A percentile compares a stretch with the other conserved stretches of the same genome.
Evolutionary conservation across 2,113 vertebrate species (phyloP).

Genomic region (Mesembrinibis cayennensis): DNA sequence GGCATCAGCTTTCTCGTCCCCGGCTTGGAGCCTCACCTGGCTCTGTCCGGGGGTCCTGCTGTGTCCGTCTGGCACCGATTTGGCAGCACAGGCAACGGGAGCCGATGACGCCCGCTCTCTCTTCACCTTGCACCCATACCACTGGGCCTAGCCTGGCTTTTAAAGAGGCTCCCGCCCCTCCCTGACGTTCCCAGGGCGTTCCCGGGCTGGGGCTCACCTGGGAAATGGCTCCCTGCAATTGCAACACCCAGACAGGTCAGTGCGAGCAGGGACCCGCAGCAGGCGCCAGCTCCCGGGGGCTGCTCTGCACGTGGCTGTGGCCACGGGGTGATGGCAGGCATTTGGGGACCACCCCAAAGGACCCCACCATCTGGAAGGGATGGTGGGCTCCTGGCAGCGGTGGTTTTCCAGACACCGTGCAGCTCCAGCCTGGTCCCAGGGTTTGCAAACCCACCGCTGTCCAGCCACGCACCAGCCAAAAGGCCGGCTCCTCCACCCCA

Average conservation of each 20-base stretch:
- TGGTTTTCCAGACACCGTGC: accelerated
- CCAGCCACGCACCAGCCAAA: accelerated
- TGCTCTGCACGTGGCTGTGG: accelerated
- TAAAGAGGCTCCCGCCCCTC: constrained; percentile 48
- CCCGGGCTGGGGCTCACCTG: neutral
- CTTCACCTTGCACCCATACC: neutral
- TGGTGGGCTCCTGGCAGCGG: accelerated
- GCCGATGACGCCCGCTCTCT: neutral
- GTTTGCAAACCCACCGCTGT: accelerated
- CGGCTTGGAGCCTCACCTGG: neutral
- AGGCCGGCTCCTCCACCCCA: accelerated
- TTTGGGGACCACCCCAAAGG: neutral
- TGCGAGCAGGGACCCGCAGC: neutral
- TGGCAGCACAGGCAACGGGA: neutral
- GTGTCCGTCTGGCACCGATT: neutral
- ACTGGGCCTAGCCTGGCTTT: neutral
- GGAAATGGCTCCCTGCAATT: neutral
- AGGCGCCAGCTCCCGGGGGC: neutral
- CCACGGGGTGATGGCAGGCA: accelerated
- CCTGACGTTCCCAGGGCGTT: constrained; percentile 55
- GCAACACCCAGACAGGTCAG: neutral
- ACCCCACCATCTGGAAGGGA: accelerated
- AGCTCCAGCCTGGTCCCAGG: accelerated
- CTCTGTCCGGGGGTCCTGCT: neutral
- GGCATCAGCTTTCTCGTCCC: accelerated